phyloP scores from a whole-genome alignment of 2,113 vertebrate genomes.

The Hyla sarda region DNA sequence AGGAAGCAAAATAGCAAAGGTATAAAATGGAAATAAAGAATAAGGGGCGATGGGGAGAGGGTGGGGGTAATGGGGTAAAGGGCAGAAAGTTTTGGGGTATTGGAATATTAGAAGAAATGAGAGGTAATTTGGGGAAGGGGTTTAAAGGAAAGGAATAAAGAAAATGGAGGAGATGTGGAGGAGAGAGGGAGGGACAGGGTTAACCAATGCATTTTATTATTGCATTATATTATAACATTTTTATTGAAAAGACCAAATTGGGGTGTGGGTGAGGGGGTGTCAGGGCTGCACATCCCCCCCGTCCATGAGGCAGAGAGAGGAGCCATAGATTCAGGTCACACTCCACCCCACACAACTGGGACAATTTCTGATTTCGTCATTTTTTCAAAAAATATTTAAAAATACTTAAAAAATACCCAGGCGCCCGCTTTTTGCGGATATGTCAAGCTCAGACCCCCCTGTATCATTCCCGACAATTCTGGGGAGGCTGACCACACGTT shows the following conservation, averaged over 20 bases:
- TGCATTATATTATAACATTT: constrained; percentile 3
- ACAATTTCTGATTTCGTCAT: constrained; percentile 88
- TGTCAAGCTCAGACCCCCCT: constrained; percentile 60
- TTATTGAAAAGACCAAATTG: not conserved
- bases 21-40: not conserved
- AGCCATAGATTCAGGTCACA: constrained; percentile 83
- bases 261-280: not conserved
- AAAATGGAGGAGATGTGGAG: not conserved
- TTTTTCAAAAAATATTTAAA: constrained; percentile 95
- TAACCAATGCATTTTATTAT: constrained; percentile 52
- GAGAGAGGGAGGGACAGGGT: constrained; percentile 25
- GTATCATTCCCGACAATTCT: constrained; percentile 86
- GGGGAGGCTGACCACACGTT: constrained; percentile 44
- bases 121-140: not conserved
- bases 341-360: constrained; percentile 75
- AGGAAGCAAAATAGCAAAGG: not conserved
- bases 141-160: not conserved
- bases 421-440: constrained; percentile 75
- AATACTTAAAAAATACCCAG: constrained; percentile 63
- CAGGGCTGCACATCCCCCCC: constrained; percentile 32
- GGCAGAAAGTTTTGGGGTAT: not conserved
- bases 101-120: not conserved
- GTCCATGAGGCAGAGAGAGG: constrained; percentile 68
- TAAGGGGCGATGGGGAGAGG: not conserved
- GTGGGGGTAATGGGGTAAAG: not conserved